phyloP scores from a whole-genome alignment of 2,888 invertebrate species.

The Phoenoteleia sp. region DNA sequence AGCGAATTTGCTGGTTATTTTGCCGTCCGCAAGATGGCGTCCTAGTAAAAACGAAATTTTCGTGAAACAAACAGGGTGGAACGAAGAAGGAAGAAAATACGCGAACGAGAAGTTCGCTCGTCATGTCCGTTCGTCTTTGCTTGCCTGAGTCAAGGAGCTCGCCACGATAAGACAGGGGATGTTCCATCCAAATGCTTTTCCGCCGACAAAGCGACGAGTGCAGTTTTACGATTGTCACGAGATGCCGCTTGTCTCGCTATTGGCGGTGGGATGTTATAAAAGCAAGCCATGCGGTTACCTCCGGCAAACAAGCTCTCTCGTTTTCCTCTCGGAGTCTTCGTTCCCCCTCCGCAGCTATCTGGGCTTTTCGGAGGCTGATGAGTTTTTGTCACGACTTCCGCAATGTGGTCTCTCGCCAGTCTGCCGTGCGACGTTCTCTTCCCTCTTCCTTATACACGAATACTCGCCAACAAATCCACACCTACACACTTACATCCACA shows the following conservation, averaged over 20 bases:
- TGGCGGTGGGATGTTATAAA: conserved; percentile 71
- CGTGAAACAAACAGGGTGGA: conserved; percentile 23
- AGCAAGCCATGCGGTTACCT: conserved; percentile 75
- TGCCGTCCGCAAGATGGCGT: conserved; percentile 15
- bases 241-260: conserved; percentile 41
- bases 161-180: conserved; percentile 64
- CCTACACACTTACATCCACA: no score
- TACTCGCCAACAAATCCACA: neutral
- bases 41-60: conserved; percentile 1
- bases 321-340: conserved; percentile 69
- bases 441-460: neutral
- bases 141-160: conserved; percentile 3
- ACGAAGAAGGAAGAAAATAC: conserved; percentile 19
- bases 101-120: conserved; percentile 15
- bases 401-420: conserved; percentile 76
- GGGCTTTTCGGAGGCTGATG: conserved; percentile 83
- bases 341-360: conserved; percentile 59
- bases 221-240: conserved; percentile 65
- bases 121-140: conserved; percentile 36
- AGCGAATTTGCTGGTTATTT: neutral
- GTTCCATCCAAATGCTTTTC: conserved; percentile 55
- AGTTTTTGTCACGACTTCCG: conserved; percentile 82
- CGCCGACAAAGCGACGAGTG: conserved; percentile 57
- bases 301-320: conserved; percentile 64
- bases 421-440: conserved; percentile 52